A percentile compares a stretch with the other conserved stretches of the same genome.
These are phyloP conservation scores for Phragmatobia fuliginosa DNA, from an alignment of 2,888 invertebrate genomes.

Conservation along the genomic window DNA sequence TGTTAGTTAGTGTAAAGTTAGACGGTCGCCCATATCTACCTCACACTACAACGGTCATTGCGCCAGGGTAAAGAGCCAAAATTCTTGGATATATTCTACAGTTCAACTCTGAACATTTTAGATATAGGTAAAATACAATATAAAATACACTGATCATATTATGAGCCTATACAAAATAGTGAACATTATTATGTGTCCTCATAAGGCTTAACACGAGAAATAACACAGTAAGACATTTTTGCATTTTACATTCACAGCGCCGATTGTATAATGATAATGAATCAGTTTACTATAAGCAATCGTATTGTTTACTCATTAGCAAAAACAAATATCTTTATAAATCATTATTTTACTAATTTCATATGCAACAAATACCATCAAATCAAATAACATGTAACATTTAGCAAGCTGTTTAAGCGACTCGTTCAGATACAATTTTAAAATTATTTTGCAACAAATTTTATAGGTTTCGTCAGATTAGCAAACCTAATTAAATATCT, in stretches of 20 bases:
- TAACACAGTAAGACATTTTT: too few relatives aligned
- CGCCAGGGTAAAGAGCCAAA: constrained; percentile 83
- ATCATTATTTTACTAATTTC: too few relatives aligned
- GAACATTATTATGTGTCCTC: not conserved
- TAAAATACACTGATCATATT: constrained; percentile 50
- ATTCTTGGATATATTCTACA: constrained; percentile 77
- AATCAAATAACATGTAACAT: too few relatives aligned
- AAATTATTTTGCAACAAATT: not conserved
- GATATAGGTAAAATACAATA: constrained; percentile 49
- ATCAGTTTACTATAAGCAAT: too few relatives aligned
- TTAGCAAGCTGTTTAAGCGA: too few relatives aligned
- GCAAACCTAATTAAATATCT: not conserved
- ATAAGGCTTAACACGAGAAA: not conserved
- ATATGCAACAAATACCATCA: too few relatives aligned
- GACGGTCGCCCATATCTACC: constrained; percentile 82
- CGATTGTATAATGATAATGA: too few relatives aligned
- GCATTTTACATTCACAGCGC: too few relatives aligned
- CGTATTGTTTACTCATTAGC: too few relatives aligned
- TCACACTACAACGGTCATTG: constrained; percentile 70
- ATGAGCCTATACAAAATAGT: constrained; percentile 16
- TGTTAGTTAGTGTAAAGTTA: constrained; percentile 78
- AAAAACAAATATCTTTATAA: too few relatives aligned
- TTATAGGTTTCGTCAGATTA: not conserved
- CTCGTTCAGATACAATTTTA: not conserved
- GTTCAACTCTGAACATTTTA: constrained; percentile 68